Conservation (phyloP, 2,888 invertebrate genomes). For the Tetramorium bicarinatum region DNA sequence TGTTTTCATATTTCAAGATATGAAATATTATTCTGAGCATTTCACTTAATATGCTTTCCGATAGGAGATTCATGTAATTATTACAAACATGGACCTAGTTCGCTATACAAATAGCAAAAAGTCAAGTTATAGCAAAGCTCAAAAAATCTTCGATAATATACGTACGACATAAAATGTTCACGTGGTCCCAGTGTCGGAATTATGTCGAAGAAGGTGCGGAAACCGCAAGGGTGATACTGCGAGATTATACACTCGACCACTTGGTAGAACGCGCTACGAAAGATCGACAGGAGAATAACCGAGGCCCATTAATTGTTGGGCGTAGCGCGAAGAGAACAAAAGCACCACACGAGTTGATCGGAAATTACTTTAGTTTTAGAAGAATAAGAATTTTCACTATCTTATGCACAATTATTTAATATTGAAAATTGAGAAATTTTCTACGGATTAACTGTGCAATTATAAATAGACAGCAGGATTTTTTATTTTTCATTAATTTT, state of each 20-base stretch:
- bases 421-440: background rate
- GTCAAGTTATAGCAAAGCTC: background rate
- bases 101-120: background rate
- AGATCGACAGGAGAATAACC: conserved; percentile 38
- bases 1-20: background rate
- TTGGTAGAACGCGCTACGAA: conserved; percentile 22
- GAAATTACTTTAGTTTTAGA: background rate
- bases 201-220: conserved; percentile 33
- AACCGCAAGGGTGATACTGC: conserved; percentile 58
- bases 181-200: conserved; percentile 44
- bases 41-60: background rate
- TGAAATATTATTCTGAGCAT: background rate
- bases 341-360: background rate
- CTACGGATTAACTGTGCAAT: background rate
- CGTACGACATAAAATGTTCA: background rate
- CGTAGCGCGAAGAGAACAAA: conserved; percentile 5
- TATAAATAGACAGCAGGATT: background rate
- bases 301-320: conserved; percentile 18
- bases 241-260: conserved; percentile 49
- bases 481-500: background rate
- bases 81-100: background rate
- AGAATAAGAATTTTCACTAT: background rate
- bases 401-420: background rate
- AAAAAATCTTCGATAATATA: conserved; percentile 13
- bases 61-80: background rate